A percentile compares a stretch with the other conserved stretches of the same genome.
These are phyloP conservation scores for Drosophila multiciliata DNA, from an alignment of 2,888 invertebrate genomes.

Conservation along the genomic window DNA sequence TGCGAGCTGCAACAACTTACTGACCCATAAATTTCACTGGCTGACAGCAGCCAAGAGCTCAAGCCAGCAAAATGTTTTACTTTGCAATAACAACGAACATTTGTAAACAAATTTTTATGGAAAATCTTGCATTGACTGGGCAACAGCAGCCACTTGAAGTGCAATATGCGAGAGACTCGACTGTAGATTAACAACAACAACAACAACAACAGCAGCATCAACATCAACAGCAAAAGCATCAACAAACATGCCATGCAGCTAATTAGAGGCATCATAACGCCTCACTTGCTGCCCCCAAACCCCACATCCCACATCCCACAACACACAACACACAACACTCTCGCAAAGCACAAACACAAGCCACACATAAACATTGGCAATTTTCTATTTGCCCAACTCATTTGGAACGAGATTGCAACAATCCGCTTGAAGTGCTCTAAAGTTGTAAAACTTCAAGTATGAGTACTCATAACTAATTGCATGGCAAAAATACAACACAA, in stretches of 20 bases:
- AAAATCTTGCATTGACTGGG: slow-evolving; percentile 57
- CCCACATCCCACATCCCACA: background rate
- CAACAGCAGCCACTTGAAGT: slow-evolving; percentile 49
- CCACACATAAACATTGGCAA: slow-evolving; percentile 67
- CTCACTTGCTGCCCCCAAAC: background rate
- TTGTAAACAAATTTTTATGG: slow-evolving; percentile 74
- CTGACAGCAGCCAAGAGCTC: slow-evolving; percentile 39
- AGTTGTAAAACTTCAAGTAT: slow-evolving; percentile 38
- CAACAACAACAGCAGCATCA: background rate
- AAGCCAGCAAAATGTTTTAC: slow-evolving; percentile 58
- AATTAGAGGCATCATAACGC: slow-evolving; percentile 73
- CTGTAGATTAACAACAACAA: slow-evolving; percentile 16
- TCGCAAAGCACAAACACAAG: background rate
- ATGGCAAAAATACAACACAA: slow-evolving; percentile 18
- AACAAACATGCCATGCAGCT: slow-evolving; percentile 47
- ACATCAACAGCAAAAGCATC: slow-evolving; percentile 28
- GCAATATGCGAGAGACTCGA: slow-evolving; percentile 38
- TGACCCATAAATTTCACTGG: slow-evolving; percentile 77
- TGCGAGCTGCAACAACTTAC: slow-evolving; percentile 64
- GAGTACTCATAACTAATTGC: slow-evolving; percentile 69
- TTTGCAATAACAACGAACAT: slow-evolving; percentile 54
- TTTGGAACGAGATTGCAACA: slow-evolving; percentile 73
- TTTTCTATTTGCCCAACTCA: slow-evolving; percentile 76
- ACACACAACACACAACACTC: background rate
- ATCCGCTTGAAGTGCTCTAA: slow-evolving; percentile 51